These are phyloP conservation scores for Carcharodon carcharias DNA, from an alignment of 2,797 vertebrate genomes.

Conservation along the genomic window DNA sequence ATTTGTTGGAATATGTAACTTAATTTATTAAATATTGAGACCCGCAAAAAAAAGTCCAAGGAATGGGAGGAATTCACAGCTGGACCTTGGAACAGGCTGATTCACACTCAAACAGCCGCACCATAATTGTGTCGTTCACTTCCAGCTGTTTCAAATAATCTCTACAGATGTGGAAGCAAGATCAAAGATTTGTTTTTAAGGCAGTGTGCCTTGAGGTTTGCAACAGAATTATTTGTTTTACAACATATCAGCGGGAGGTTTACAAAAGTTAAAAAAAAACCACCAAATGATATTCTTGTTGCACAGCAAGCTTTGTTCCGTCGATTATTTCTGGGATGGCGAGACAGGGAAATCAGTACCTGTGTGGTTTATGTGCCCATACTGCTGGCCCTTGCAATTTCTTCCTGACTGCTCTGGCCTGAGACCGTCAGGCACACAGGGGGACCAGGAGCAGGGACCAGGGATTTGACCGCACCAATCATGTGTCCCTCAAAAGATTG, in stretches of 20 bases:
- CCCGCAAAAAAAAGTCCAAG: neutral
- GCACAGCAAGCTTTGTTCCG: neutral
- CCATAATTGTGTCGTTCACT: neutral
- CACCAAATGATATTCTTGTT: neutral
- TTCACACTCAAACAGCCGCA: neutral
- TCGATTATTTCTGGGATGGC: neutral
- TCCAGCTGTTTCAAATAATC: slow-evolving; percentile 18
- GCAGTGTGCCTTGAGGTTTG: neutral
- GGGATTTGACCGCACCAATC: neutral
- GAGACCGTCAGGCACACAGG: neutral
- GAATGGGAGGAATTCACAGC: neutral
- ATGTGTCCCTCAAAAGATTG: no score
- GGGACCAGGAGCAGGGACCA: neutral
- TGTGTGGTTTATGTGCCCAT: neutral
- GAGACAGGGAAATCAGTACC: neutral
- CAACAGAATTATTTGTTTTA: neutral
- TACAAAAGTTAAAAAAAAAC: neutral
- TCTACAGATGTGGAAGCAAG: slow-evolving; percentile 5
- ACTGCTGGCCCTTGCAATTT: neutral
- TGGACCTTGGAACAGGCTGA: neutral
- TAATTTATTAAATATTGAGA: neutral
- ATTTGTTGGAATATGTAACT: neutral
- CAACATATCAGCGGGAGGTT: neutral
- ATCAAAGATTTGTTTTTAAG: slow-evolving; percentile 17
- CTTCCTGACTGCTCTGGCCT: neutral